These are phyloP conservation scores for Monochamus saltuarius DNA, from an alignment of 1,140 invertebrate species.

Conservation along the genomic window DNA sequence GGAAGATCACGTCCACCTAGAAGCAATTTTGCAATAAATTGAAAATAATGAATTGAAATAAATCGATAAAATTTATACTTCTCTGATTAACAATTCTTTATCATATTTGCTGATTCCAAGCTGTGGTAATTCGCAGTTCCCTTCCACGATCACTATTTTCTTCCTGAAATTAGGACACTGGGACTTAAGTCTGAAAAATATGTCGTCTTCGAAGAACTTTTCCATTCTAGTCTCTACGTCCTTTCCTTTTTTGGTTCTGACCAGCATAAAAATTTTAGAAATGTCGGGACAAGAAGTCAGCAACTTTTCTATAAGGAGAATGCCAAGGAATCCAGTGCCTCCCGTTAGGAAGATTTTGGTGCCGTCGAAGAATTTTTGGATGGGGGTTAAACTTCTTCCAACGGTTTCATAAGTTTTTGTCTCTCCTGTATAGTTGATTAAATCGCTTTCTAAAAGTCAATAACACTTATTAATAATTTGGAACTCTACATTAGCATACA, in stretches of 20 bases:
- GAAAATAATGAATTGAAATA: too few species aligned
- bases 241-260: constrained; percentile 68
- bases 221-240: constrained; percentile 51
- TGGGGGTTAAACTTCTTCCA: neutral
- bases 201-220: constrained; percentile 56
- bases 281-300: constrained; percentile 68
- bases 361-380: constrained; percentile 35
- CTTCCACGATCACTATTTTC: constrained; percentile 15
- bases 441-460: too few species aligned
- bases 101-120: constrained; percentile 24
- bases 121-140: constrained; percentile 22
- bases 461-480: too few species aligned
- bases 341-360: constrained; percentile 67
- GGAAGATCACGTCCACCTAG: constrained; percentile 75
- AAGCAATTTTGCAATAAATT: too few species aligned
- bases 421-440: too few species aligned
- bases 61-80: neutral
- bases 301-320: constrained; percentile 79
- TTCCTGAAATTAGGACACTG: constrained; percentile 18
- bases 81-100: constrained; percentile 61
- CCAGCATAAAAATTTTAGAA: constrained; percentile 66
- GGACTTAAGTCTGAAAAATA: constrained; percentile 38
- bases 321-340: constrained; percentile 84
- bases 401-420: too few species aligned
- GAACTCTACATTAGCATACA: too few species aligned